Percentiles rank a stretch among this genome's conserved stretches.
Conservation (phyloP, 2,113 vertebrate species). For the Tauraco erythrolophus region DNA sequence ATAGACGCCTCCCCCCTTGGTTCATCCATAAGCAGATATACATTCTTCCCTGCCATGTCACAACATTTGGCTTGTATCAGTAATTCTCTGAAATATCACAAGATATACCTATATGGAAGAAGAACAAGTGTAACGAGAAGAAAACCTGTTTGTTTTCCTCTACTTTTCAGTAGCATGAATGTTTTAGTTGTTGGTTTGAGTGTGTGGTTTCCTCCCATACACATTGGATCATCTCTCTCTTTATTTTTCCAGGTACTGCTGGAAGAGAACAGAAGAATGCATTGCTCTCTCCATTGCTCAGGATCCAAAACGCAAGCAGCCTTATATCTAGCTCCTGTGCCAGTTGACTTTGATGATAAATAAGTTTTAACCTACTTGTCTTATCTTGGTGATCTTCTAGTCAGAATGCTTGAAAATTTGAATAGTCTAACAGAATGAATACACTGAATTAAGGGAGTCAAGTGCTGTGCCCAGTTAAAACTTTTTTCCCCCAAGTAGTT, state of each 20-base stretch:
- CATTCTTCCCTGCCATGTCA: neutral
- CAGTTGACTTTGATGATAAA: neutral
- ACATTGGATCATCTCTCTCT: neutral
- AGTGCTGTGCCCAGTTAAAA: neutral
- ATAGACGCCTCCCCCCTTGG: neutral
- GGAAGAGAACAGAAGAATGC: conserved; percentile 83
- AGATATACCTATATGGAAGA: neutral
- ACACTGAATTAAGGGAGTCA: neutral
- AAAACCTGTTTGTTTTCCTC: neutral
- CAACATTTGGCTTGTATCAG: neutral
- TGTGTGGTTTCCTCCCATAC: too few relatives aligned
- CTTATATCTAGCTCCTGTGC: conserved; percentile 45
- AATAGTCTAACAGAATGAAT: neutral
- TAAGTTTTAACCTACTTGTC: neutral
- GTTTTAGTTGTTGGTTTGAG: neutral
- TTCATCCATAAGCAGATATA: neutral
- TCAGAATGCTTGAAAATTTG: neutral
- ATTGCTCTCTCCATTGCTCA: conserved; percentile 85
- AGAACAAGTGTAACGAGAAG: neutral
- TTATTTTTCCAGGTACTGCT: conserved; percentile 80
- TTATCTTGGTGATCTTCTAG: neutral
- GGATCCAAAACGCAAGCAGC: conserved; percentile 87
- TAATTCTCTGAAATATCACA: neutral
- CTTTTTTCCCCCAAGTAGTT: neutral
- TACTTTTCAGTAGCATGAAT: neutral